Base-by-base conservation (phyloP, 2,888 invertebrate species). In the Macropis europaea region DNA sequence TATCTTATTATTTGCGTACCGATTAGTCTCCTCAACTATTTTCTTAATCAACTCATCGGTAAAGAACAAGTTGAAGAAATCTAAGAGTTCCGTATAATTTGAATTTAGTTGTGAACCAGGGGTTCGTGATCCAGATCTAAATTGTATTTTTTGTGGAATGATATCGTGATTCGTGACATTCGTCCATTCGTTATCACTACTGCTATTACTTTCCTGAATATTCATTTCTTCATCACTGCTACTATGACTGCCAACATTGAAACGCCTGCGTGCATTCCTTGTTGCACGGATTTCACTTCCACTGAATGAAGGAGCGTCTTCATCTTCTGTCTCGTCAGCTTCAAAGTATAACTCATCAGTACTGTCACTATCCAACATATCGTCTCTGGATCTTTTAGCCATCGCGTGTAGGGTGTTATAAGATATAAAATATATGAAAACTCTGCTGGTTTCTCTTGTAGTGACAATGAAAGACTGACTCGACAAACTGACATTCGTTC, bases 391-490 rank as follows among this genome's bases (percentile, higher is more conserved):
- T 66, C 73, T 70, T 70, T 70, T 61, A 61, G 48, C 28, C 66
- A 66, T 73, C 66, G 61, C 47, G 63, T 56, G 17, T 45, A 71
- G 67, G 62, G 42, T 71, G 40, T 69, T 71, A 50, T 69, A 67
- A 53, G 1, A 52, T 62, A 48, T 62, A 63, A 68, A 45, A 68
- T 70, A 53, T 70, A 42, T 43, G 15, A 50, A 74, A 72, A 38
- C 0, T 6, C 7, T 67, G 63, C 63, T 74, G 40, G 43, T 74
- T 74, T 1, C 15, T 71, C 56, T 63, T 57, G 45, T 32, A 72
- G 59, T 67, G 59, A n/a, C 50, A 72, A 54, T 63, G 54, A 67
- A n/a, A 74, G 22, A 73, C 70, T 73, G 70, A 73, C 11, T 66
- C 70, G 64, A 47, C 2, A 45, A 26, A 67, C 50, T 62, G 54